Evolutionary conservation across 2,888 invertebrate genomes (phyloP), one percentile per base, ranked within the genome.

Genomic region (Epirrita christyi): DNA sequence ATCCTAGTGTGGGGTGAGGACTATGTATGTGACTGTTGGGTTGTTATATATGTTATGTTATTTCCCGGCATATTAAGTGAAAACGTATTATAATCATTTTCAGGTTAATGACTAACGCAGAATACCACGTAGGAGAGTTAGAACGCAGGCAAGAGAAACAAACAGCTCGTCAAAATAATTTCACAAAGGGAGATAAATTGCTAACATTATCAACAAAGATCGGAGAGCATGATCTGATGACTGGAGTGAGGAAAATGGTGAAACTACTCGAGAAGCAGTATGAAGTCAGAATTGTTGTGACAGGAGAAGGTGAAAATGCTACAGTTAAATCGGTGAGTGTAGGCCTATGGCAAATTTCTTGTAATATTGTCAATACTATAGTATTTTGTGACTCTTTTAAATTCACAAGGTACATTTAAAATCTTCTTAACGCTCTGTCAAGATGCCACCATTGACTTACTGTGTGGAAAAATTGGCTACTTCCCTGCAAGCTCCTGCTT

Each of bases 251-350:
- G 59, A 95, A 95, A 76, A 94, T 95, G 67, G 61, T 83, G 0
- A 96, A 95, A 82, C 94, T 95, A 89, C 70, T 95, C 6, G 83
- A 85, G n/a, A 96, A 95, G 71, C 92, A 91, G 7, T 93, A 94
- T 83, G 95, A 95, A 88, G 94, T 96, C 3, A 87, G 90, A 75
- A 85, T 94, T 44, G 82, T 94, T 32, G 92, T 95, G 54, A 86
- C 88, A 69, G 93, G 93, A 10, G 90, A 91, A 58, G 81, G 78
- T 55, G 86, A 83, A 65, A 84, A 84, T 29, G 71, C 85, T 70
- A 46, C 79, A 73, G 73, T 73, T 32, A 77, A 71, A 66, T 72
- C 78, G 49, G 89, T 88, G 72, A 64, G 81, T 41, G n/a, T n/a
- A n/a, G n/a, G n/a, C n/a, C 8, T 0, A 14, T 14, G 7, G 15